A percentile compares a stretch with the other conserved stretches of the same genome.
Conservation (phyloP, 2,797 vertebrate genomes). For the Tachyglossus aculeatus region DNA sequence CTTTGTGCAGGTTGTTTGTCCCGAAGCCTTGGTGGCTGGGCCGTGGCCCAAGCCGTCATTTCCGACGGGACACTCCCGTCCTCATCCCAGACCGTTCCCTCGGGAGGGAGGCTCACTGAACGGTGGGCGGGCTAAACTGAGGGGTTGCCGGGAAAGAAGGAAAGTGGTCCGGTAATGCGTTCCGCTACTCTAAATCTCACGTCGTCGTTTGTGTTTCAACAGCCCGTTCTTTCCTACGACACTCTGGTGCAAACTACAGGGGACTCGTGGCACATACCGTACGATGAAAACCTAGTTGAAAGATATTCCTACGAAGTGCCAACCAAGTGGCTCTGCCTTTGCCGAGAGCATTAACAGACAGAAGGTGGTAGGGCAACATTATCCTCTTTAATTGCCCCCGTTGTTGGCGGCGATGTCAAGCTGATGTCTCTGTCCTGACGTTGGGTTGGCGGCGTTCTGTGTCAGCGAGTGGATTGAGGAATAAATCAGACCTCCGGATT, state of each 20-base stretch:
- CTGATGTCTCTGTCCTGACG: neutral
- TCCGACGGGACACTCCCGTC: too few relatives aligned
- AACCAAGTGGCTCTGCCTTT: slow-evolving; percentile 90
- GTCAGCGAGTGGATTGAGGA: too few relatives aligned
- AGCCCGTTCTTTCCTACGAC: slow-evolving; percentile 83
- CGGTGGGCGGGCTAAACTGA: too few relatives aligned
- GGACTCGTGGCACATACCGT: slow-evolving; percentile 92
- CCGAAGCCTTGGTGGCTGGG: too few relatives aligned
- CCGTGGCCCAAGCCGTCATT: too few relatives aligned
- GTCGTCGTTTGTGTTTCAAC: slow-evolving; percentile 57
- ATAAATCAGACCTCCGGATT: too few relatives aligned
- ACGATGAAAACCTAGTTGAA: slow-evolving; percentile 80
- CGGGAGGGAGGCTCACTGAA: too few relatives aligned
- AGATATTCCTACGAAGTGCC: slow-evolving; percentile 86
- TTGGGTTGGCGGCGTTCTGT: too few relatives aligned
- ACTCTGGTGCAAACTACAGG: slow-evolving; percentile 87
- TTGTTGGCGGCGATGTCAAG: neutral
- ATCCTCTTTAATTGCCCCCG: neutral
- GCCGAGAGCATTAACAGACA: slow-evolving; percentile 25
- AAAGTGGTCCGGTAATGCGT: neutral
- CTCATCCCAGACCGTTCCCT: too few relatives aligned
- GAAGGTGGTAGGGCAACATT: too few relatives aligned
- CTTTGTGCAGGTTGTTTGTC: too few relatives aligned
- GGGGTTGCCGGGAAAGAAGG: neutral
- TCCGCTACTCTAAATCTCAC: slow-evolving; percentile 12